A percentile compares a stretch with the other conserved stretches of the same genome.
Conservation (phyloP, 2,888 invertebrate genomes). For the Apamea epomidion region DNA sequence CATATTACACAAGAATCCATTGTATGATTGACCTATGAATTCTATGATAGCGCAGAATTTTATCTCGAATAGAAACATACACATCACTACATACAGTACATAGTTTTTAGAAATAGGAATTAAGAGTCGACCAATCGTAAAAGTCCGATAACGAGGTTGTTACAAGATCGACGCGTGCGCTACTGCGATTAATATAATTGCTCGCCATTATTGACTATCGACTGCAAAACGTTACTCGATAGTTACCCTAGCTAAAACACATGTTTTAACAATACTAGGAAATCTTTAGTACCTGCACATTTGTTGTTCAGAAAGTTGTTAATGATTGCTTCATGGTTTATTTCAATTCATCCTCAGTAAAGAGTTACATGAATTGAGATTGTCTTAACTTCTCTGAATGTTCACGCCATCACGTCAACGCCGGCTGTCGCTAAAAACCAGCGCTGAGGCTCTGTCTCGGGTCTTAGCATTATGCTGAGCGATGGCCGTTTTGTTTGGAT, state of each 20-base stretch:
- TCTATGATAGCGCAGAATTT: conserved; percentile 37
- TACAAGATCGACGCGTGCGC: conserved; percentile 77
- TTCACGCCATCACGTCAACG: too few relatives aligned
- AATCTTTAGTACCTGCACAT: conserved; percentile 7
- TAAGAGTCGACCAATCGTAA: conserved; percentile 73
- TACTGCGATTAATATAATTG: conserved; percentile 75
- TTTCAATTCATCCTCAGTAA: neutral
- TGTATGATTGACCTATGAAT: conserved; percentile 43
- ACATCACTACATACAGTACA: conserved; percentile 36
- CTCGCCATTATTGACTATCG: conserved; percentile 69
- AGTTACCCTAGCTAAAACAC: conserved; percentile 44
- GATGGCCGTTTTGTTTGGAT: too few relatives aligned
- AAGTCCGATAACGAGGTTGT: conserved; percentile 78
- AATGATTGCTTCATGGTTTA: neutral
- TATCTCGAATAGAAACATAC: conserved; percentile 47
- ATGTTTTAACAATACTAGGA: conserved; percentile 51
- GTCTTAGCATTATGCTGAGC: too few relatives aligned
- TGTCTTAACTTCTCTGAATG: neutral
- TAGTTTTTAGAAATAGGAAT: conserved; percentile 65
- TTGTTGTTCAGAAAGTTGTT: conserved; percentile 13
- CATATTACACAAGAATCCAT: conserved; percentile 28
- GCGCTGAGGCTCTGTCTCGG: too few relatives aligned
- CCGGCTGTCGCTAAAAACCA: too few relatives aligned
- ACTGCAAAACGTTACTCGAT: conserved; percentile 52
- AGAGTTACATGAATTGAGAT: neutral